Percentiles rank a stretch among this genome's conserved stretches.
These are phyloP conservation scores for Zygogramma bicolorata DNA, from an alignment of 2,888 invertebrate species.

Conservation along the genomic window DNA sequence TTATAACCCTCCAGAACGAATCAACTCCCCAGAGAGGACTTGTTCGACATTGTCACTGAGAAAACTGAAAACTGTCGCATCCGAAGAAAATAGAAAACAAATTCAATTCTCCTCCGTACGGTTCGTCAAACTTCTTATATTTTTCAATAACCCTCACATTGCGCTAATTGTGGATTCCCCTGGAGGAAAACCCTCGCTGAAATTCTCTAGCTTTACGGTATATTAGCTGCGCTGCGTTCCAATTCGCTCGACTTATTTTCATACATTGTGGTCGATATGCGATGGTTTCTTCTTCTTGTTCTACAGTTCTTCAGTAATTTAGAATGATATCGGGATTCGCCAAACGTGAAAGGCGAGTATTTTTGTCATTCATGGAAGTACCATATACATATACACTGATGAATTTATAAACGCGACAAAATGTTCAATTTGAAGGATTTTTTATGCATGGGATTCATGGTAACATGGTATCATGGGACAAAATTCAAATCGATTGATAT, in stretches of 20 bases:
- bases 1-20: neutral
- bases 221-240: conserved; percentile 41
- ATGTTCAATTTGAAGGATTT: too few species aligned
- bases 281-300: too few species aligned
- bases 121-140: conserved; percentile 11
- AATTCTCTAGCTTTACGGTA: conserved; percentile 45
- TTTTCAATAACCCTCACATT: conserved; percentile 46
- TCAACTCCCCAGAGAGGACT: neutral
- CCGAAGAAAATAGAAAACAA: conserved; percentile 1
- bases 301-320: too few species aligned
- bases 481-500: too few species aligned
- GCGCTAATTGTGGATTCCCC: conserved; percentile 47
- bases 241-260: conserved; percentile 41
- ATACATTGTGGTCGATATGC: conserved; percentile 22
- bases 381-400: too few species aligned
- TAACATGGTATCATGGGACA: too few species aligned
- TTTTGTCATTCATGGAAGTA: too few species aligned
- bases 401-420: too few species aligned
- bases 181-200: conserved; percentile 39
- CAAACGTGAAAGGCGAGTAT: too few species aligned
- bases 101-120: neutral
- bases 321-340: too few species aligned
- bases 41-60: neutral
- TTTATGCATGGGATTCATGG: too few species aligned
- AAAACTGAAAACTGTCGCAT: neutral